phyloP scores from a whole-genome alignment of 2,797 vertebrate genomes.

The Urocyon cinereoargenteus region DNA sequence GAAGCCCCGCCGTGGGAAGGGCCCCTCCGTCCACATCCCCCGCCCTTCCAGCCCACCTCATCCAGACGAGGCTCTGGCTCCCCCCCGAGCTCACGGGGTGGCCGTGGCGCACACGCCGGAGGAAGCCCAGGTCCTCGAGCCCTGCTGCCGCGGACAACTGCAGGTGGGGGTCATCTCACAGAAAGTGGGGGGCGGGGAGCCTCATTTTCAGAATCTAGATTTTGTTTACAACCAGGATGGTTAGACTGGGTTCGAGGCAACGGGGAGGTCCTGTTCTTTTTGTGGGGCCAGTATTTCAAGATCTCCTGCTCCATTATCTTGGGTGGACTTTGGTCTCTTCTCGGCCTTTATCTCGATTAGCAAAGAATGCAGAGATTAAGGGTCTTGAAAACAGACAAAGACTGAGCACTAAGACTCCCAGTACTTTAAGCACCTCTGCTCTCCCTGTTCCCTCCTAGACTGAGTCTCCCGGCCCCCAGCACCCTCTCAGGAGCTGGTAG shows the following conservation, averaged over 20 bases:
- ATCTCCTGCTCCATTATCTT: neutral
- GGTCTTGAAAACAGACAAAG: neutral
- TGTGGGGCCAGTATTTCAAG: neutral
- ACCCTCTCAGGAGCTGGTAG: rapidly evolving
- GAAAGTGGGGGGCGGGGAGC: neutral
- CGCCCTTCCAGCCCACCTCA: neutral
- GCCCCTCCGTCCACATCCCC: constrained; percentile 15
- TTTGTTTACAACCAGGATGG: neutral
- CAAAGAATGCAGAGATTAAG: neutral
- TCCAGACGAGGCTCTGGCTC: neutral
- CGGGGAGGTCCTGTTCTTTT: neutral
- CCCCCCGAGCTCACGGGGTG: rapidly evolving
- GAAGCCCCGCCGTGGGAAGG: constrained; percentile 44
- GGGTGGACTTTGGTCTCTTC: neutral
- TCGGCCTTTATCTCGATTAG: neutral
- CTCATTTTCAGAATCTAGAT: neutral
- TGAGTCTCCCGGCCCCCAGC: rapidly evolving
- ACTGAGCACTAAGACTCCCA: neutral
- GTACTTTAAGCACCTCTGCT: neutral
- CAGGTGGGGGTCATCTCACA: no score
- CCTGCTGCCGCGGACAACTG: neutral
- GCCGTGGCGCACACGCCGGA: neutral
- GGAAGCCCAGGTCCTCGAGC: neutral
- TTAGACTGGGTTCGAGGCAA: neutral
- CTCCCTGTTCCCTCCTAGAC: neutral